Evolutionary conservation across 2,888 invertebrate species (phyloP).

Genomic region (Crepidodera aurea): DNA sequence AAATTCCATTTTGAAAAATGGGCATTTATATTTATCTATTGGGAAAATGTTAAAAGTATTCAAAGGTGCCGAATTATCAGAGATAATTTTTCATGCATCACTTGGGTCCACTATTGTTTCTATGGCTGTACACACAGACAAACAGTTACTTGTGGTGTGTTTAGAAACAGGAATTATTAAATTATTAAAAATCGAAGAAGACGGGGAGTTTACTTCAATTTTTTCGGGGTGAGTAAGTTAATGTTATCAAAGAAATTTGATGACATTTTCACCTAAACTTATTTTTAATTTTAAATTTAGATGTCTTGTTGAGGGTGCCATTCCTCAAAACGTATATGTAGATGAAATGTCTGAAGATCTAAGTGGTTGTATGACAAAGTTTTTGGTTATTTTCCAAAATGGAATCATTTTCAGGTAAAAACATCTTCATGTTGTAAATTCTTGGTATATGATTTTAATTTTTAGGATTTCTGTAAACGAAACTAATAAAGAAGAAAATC

Average conservation of each 20-base stretch:
- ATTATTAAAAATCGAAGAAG: conserved; percentile 30
- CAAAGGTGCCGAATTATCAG: conserved; percentile 33
- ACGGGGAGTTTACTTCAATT: conserved; percentile 13
- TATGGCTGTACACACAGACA: conserved; percentile 31
- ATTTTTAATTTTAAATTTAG: too few relatives aligned
- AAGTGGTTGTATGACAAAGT: background rate
- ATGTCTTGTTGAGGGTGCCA: background rate
- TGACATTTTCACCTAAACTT: too few relatives aligned
- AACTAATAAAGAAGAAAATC: background rate
- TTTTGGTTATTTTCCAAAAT: conserved; percentile 21
- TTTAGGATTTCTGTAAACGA: conserved; percentile 10
- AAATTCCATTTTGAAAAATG: conserved; percentile 31
- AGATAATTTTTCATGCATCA: conserved; percentile 32
- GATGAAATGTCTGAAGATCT: conserved; percentile 18
- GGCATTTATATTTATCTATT: conserved; percentile 34
- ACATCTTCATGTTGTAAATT: background rate
- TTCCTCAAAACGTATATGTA: background rate
- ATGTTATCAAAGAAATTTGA: background rate
- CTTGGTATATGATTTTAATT: background rate
- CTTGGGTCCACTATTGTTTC: conserved; percentile 36
- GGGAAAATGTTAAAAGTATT: conserved; percentile 39
- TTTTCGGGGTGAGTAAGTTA: conserved; percentile 31
- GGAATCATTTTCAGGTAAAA: conserved; percentile 24
- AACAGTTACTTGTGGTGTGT: conserved; percentile 36
- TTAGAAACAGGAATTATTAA: conserved; percentile 37